phyloP scores from a whole-genome alignment of 2,888 invertebrate species.

The Cerceris rybyensis region DNA sequence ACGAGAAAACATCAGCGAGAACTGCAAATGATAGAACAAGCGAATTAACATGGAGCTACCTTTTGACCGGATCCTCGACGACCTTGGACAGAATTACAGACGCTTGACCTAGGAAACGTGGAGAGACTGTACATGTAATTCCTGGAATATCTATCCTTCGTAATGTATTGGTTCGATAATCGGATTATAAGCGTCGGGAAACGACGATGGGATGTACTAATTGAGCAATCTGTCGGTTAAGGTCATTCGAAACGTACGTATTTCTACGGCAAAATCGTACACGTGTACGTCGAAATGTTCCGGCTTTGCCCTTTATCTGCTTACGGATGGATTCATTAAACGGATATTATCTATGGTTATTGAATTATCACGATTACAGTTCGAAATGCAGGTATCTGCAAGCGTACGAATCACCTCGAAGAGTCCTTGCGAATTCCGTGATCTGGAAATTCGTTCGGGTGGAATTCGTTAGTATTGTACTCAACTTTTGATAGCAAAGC shows the following conservation, averaged over 20 bases:
- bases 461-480: neutral
- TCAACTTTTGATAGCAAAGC: too few relatives aligned
- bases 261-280: slow-evolving; percentile 11
- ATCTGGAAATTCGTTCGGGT: neutral
- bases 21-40: neutral
- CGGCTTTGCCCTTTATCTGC: neutral
- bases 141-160: slow-evolving; percentile 13
- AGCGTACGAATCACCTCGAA: neutral
- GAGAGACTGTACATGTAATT: neutral
- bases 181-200: slow-evolving; percentile 44
- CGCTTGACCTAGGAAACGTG: neutral
- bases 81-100: neutral
- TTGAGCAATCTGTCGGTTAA: slow-evolving; percentile 47
- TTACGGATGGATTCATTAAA: slow-evolving; percentile 26
- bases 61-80: neutral
- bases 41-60: neutral
- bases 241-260: slow-evolving; percentile 32
- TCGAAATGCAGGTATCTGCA: neutral
- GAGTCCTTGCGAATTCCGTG: neutral
- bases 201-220: slow-evolving; percentile 26
- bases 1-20: neutral
- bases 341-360: slow-evolving; percentile 21
- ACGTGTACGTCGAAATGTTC: neutral
- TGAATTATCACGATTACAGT: slow-evolving; percentile 1
- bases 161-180: slow-evolving; percentile 34